Percentiles rank a stretch among this genome's conserved stretches.
These are phyloP conservation scores for Smittia aterrima DNA, from an alignment of 2,888 invertebrate species.

Conservation along the genomic window DNA sequence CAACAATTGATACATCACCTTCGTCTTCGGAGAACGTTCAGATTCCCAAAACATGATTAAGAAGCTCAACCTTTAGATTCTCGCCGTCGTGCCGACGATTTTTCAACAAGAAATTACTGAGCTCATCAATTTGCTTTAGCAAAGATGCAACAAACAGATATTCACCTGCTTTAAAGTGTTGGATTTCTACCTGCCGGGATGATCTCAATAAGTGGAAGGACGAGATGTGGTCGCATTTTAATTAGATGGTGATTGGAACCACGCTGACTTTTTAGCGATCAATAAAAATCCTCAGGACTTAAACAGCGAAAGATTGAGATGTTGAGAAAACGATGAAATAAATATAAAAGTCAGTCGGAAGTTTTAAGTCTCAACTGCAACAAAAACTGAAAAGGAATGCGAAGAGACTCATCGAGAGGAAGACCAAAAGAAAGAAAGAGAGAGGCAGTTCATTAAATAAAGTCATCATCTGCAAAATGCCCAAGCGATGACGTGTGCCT, in stretches of 20 bases:
- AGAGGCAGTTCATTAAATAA: not conserved
- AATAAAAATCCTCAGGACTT: not conserved
- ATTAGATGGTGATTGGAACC: constrained; percentile 35
- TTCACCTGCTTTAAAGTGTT: not conserved
- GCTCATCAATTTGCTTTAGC: not conserved
- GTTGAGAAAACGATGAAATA: too few relatives aligned
- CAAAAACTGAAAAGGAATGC: not conserved
- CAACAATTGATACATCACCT: constrained; percentile 34
- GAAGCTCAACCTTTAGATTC: not conserved
- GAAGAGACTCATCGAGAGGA: not conserved
- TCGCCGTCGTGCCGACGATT: not conserved
- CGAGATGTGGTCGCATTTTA: constrained; percentile 36
- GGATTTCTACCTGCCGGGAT: not conserved
- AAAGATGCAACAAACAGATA: not conserved
- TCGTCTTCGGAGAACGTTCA: constrained; percentile 14
- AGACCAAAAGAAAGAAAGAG: not conserved
- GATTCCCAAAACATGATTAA: constrained; percentile 33
- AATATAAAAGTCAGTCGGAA: too few relatives aligned
- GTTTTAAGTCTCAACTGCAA: not conserved
- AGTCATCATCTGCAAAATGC: constrained; percentile 9
- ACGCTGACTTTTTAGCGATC: constrained; percentile 9
- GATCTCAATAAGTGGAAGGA: constrained; percentile 33
- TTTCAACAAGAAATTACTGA: not conserved
- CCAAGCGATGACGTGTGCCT: constrained; percentile 12
- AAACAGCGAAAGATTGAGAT: not conserved